Conservation (phyloP, 2,113 vertebrate genomes). For the Indri indri region DNA sequence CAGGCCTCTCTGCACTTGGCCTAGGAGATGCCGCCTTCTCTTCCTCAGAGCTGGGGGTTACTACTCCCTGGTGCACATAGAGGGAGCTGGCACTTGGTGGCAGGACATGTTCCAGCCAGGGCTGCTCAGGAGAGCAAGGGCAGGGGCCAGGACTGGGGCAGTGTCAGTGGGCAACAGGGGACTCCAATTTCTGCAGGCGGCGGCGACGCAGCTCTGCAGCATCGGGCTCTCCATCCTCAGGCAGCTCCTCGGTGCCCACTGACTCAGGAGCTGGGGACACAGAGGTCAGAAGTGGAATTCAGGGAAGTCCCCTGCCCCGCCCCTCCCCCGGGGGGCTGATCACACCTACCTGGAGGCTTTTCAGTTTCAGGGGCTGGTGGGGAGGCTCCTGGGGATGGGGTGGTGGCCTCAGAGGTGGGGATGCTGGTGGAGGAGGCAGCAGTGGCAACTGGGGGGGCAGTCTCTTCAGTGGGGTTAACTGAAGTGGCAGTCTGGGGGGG, state of each 20-base stretch:
- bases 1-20: background rate
- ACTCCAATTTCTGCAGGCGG: conserved; percentile 91
- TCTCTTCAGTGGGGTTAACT: conserved; percentile 44
- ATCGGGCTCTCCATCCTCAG: conserved; percentile 87
- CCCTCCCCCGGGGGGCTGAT: fast-evolving
- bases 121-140: conserved; percentile 26
- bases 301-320: background rate
- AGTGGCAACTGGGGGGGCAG: background rate
- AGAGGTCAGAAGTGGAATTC: background rate
- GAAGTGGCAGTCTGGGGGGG: conserved; percentile 67
- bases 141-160: background rate
- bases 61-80: conserved; percentile 55
- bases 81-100: conserved; percentile 67
- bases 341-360: conserved; percentile 61
- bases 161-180: conserved; percentile 87
- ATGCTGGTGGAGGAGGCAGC: conserved; percentile 59
- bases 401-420: conserved; percentile 40
- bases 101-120: conserved; percentile 58
- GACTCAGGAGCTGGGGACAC: background rate
- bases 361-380: conserved; percentile 48
- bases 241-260: conserved; percentile 25
- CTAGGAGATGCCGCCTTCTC: conserved; percentile 18
- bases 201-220: conserved; percentile 91
- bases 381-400: conserved; percentile 28
- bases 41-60: conserved; percentile 42